Evolutionary conservation across 2,113 vertebrate species (phyloP).

Genomic region (Recurvirostra avosetta): DNA sequence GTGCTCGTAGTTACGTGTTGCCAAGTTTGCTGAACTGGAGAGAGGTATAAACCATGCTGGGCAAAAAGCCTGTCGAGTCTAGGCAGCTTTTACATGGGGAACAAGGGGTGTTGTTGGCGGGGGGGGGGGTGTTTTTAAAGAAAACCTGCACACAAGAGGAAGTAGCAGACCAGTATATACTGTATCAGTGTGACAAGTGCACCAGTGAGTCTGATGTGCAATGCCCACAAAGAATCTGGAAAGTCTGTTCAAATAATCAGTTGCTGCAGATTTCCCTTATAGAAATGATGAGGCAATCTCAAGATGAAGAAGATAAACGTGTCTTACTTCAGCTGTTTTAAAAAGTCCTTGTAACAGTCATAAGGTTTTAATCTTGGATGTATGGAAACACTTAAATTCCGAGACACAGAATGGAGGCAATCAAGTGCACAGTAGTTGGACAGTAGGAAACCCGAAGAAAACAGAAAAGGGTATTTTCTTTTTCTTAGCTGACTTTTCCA

Average conservation of each 20-base stretch:
- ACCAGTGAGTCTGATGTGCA: neutral
- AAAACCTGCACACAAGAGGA: neutral
- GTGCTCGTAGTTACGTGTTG: neutral
- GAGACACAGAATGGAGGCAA: slow-evolving; percentile 38
- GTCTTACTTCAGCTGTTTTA: neutral
- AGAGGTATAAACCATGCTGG: neutral
- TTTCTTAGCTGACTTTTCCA: slow-evolving; percentile 1
- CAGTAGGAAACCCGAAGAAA: slow-evolving; percentile 23
- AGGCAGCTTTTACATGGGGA: neutral
- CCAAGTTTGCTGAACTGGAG: slow-evolving; percentile 3
- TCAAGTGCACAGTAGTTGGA: neutral
- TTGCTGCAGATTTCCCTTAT: neutral
- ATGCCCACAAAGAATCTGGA: neutral
- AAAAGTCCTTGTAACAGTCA: neutral
- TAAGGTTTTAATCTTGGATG: neutral
- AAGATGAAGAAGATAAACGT: neutral
- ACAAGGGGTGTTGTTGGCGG: neutral
- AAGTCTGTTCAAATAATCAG: neutral
- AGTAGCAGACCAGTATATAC: neutral
- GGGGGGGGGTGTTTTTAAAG: neutral
- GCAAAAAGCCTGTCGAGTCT: neutral
- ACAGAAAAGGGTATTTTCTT: neutral
- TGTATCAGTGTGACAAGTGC: neutral
- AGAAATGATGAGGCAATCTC: neutral
- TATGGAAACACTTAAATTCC: slow-evolving; percentile 15